These are phyloP conservation scores for Entosphenus tridentatus DNA, from an alignment of 2,113 vertebrate genomes.

Conservation along the genomic window DNA sequence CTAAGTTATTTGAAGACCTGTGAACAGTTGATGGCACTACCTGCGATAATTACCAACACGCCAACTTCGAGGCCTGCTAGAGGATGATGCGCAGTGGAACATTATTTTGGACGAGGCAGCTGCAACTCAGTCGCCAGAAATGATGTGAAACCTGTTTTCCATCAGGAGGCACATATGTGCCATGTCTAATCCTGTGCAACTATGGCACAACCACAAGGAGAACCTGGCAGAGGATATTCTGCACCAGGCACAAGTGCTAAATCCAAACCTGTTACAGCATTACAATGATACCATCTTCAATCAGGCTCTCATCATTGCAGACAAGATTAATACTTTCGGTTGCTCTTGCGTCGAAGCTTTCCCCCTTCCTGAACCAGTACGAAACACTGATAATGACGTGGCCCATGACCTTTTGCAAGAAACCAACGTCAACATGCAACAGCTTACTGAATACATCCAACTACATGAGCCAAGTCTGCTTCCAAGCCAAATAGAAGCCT, in stretches of 20 bases:
- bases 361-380: not conserved
- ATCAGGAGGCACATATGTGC: not conserved
- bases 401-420: not conserved
- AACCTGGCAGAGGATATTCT: conserved; percentile 3
- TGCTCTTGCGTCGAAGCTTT: not conserved
- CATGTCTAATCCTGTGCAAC: not conserved
- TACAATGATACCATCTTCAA: conserved; percentile 1
- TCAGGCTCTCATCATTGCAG: conserved; percentile 1
- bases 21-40: conserved; percentile 1
- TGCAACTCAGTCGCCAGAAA: not conserved
- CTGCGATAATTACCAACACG: not conserved
- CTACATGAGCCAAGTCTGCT: not conserved
- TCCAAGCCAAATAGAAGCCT: not conserved
- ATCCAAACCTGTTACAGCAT: not conserved
- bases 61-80: not conserved
- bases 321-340: not conserved
- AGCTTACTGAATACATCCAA: not conserved
- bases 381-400: not conserved
- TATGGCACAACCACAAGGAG: conserved; percentile 1
- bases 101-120: not conserved
- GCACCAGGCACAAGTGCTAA: conserved; percentile 2
- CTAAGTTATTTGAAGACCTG: not conserved
- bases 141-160: not conserved
- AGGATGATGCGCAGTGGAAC: not conserved
- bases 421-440: not conserved